These are phyloP conservation scores for Bellardia pandia DNA, from an alignment of 2,888 invertebrate genomes.

Conservation along the genomic window DNA sequence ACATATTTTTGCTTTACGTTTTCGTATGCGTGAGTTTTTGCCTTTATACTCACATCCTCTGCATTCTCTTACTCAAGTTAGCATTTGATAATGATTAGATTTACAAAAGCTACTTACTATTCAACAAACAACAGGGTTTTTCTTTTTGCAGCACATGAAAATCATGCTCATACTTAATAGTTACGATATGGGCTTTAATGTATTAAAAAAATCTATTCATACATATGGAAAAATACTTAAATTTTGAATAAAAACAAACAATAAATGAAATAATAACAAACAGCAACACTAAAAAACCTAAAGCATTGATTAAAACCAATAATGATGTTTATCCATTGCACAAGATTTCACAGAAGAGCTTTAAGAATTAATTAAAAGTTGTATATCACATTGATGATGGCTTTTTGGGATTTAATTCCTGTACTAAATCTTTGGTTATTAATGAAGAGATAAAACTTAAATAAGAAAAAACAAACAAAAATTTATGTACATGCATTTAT, in stretches of 20 bases:
- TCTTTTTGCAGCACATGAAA: background rate
- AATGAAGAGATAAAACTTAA: conserved; percentile 2
- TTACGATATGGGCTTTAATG: background rate
- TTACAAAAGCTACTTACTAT: background rate
- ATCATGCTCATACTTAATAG: background rate
- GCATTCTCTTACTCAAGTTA: background rate
- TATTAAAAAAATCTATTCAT: background rate
- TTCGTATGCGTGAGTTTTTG: conserved; percentile 46
- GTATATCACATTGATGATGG: background rate
- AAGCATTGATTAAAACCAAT: conserved; percentile 24
- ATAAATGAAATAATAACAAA: background rate
- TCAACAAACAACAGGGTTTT: background rate
- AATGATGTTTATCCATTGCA: background rate
- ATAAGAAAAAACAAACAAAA: background rate
- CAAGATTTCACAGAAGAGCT: background rate
- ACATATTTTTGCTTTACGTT: conserved; percentile 54
- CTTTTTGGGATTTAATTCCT: background rate
- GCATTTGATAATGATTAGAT: conserved; percentile 23
- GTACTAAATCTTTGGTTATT: background rate
- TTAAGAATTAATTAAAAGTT: conserved; percentile 28
- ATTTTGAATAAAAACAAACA: background rate
- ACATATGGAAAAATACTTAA: conserved; percentile 1
- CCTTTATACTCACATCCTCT: background rate
- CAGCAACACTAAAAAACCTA: background rate
- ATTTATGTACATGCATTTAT: too few relatives aligned